Evolutionary conservation across 1,140 invertebrate genomes (phyloP).

Genomic region (Proctacanthus coquilletti): DNA sequence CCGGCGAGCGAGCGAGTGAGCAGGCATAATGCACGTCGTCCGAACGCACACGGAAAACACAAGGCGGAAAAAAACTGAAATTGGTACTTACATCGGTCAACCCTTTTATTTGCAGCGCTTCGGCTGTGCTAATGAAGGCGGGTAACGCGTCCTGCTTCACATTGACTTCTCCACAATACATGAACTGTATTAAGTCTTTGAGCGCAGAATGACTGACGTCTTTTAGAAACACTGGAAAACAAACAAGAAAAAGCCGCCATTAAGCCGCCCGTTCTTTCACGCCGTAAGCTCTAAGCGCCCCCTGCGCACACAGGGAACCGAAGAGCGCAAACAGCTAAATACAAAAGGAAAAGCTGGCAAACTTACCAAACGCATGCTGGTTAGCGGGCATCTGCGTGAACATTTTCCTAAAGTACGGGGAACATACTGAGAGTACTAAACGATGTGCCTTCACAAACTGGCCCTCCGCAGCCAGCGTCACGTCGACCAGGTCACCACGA

Average conservation of each 20-base stretch:
- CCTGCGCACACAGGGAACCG: too few relatives aligned
- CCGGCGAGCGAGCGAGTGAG: too few relatives aligned
- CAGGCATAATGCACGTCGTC: too few relatives aligned
- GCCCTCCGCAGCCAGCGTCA: conserved; percentile 66
- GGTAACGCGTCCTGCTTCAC: conserved; percentile 68
- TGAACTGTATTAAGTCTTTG: conserved; percentile 65
- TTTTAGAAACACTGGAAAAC: conserved; percentile 61
- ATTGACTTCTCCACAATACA: conserved; percentile 77
- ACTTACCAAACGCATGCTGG: conserved; percentile 41
- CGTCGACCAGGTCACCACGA: conserved; percentile 63
- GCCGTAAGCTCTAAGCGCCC: too few relatives aligned
- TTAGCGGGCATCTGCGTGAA: conserved; percentile 49
- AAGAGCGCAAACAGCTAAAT: too few relatives aligned
- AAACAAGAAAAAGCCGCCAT: too few relatives aligned
- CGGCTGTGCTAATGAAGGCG: conserved; percentile 68
- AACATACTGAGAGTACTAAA: conserved; percentile 69
- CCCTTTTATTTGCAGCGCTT: conserved; percentile 72
- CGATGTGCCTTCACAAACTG: conserved; percentile 65
- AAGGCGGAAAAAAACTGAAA: too few relatives aligned
- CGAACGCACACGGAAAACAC: too few relatives aligned
- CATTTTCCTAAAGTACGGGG: conserved; percentile 69
- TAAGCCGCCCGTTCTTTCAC: too few relatives aligned
- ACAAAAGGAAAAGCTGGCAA: conserved; percentile 1
- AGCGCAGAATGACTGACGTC: conserved; percentile 61
- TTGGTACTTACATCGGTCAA: conserved; percentile 37